Evolutionary conservation across 2,113 vertebrate species (phyloP), one percentile per base, ranked within the genome.

Genomic region (Talpa occidentalis): DNA sequence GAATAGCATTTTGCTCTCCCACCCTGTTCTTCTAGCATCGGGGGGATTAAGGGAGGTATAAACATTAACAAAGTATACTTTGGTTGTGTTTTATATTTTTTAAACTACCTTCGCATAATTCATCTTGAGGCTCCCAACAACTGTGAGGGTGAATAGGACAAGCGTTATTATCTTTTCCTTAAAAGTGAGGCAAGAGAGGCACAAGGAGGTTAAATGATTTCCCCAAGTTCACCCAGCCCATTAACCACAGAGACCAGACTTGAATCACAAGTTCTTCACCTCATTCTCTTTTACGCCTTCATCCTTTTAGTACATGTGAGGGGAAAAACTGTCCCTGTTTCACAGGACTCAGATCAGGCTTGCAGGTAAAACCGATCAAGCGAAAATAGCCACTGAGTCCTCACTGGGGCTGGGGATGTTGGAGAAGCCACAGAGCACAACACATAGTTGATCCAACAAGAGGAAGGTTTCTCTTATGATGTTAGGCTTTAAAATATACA

Each of bases 141-240:
- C 24, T 30, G 28, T 2, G 42, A 84, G 73, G 42, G 22, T 54
- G 52, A 80, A 73, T 1, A 73, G 52, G 54, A 69, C 54, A 60
- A 56, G 40, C 52, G 66, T 52, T 73, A 54, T 52, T 89, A 87
- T n/a, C 66, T 54, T n/a, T 28, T 49, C 54, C 82, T 94, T 56
- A 67, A 52, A 82, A 94, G 44, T 32, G 30, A 90, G 7, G 70
- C 72, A 74, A 93, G 72, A 84, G 44, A 69, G 30, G 1, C 69
- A 67, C 69, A 32, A 37, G 49, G 24, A 89, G 66, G 73, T 92
- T 70, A 85, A 96, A 78, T 14, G 78, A 87, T 92, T 95, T 93
- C 47, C 69, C 60, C 90, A 69, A 82, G 77, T 92, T 94, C 85
- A 89, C 19, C 1, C 52, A 77, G 42, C 42, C 52, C 69, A 30